These are phyloP conservation scores for Ceramica pisi DNA, from an alignment of 2,888 invertebrate species.

Conservation along the genomic window DNA sequence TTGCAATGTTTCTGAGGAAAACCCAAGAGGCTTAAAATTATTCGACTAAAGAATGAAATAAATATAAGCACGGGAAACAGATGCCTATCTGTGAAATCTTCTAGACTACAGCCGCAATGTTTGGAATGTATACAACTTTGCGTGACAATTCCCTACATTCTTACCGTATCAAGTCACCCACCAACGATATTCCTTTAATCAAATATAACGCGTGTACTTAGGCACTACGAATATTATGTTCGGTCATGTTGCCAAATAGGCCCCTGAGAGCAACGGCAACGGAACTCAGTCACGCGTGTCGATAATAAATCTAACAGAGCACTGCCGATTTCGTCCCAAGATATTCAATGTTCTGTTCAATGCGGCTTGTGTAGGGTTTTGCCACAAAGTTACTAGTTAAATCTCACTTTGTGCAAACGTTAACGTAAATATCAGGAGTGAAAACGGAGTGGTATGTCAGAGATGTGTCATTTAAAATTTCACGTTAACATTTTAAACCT, in stretches of 20 bases:
- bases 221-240: conserved; percentile 65
- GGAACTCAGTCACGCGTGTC: conserved; percentile 73
- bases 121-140: background rate
- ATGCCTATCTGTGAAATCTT: background rate
- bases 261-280: conserved; percentile 68
- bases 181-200: conserved; percentile 32
- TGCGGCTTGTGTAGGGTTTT: conserved; percentile 35
- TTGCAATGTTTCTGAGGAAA: conserved; percentile 10
- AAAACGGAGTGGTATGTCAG: background rate
- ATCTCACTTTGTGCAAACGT: background rate
- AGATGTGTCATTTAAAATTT: background rate
- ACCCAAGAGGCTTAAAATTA: background rate
- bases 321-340: conserved; percentile 73
- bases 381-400: conserved; percentile 17
- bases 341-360: conserved; percentile 72
- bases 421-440: background rate
- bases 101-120: no score
- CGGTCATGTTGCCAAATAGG: conserved; percentile 66
- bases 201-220: conserved; percentile 50
- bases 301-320: conserved; percentile 76
- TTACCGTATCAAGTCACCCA: background rate
- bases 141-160: background rate
- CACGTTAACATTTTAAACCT: background rate
- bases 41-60: background rate
- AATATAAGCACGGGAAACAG: background rate